These are phyloP conservation scores for Drosophila melanica DNA, from an alignment of 1,140 invertebrate species.

Conservation along the genomic window DNA sequence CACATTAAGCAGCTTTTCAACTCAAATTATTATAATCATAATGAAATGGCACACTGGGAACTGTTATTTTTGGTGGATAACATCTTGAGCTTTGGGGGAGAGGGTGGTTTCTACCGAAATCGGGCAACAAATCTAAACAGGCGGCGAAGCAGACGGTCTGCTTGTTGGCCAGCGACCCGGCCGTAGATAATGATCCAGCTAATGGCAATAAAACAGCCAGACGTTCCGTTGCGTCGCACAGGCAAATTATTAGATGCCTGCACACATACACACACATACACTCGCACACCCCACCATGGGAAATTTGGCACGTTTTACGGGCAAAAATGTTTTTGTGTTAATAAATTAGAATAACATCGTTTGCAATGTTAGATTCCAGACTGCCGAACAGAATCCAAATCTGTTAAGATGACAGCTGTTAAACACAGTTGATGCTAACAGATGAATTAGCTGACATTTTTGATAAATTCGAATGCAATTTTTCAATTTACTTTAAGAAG, in stretches of 20 bases:
- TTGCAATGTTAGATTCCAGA: too few relatives aligned
- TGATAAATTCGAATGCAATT: too few relatives aligned
- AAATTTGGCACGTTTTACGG: too few relatives aligned
- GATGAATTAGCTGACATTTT: too few relatives aligned
- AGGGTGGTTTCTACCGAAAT: not conserved
- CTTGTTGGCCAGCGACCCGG: not conserved
- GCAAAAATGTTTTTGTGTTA: too few relatives aligned
- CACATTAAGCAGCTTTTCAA: too few relatives aligned
- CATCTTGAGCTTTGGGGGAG: not conserved
- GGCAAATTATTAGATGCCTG: constrained; percentile 56
- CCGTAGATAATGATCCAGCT: constrained; percentile 52
- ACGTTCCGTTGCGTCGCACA: constrained; percentile 30
- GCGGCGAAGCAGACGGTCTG: not conserved
- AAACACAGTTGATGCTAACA: too few relatives aligned
- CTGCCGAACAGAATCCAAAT: too few relatives aligned
- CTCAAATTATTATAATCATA: not conserved
- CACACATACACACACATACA: constrained; percentile 15
- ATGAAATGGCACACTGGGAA: not conserved
- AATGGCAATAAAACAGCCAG: constrained; percentile 57
- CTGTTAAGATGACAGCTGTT: too few relatives aligned
- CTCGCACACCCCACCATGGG: too few relatives aligned
- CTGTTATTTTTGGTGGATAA: not conserved
- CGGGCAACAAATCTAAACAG: constrained; percentile 8
- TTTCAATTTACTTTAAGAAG: too few relatives aligned
- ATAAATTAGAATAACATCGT: too few relatives aligned